phyloP scores from a whole-genome alignment of 64 coral and sea anemone species.

The Stichodactyla helianthus region DNA sequence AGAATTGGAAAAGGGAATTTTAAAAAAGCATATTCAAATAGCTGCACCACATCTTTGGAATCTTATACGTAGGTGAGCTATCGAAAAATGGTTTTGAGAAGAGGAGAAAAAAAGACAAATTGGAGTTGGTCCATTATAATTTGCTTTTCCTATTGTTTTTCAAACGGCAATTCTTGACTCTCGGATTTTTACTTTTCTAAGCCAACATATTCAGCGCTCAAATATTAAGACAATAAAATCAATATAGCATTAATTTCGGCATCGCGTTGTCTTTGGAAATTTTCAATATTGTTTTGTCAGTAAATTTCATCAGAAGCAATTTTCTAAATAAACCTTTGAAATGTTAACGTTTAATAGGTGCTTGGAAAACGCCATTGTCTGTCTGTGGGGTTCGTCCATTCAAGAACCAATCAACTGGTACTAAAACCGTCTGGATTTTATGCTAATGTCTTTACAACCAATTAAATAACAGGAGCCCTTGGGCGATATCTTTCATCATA shows the following conservation, averaged over 20 bases:
- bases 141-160: not conserved
- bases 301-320: not conserved
- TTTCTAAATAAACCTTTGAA: not conserved
- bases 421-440: not conserved
- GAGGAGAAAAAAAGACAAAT: not conserved
- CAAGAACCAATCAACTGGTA: not conserved
- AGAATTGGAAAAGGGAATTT: too few species aligned
- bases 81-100: not conserved
- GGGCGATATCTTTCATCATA: not conserved
- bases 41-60: too few species aligned
- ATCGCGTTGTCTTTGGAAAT: conserved; percentile 2
- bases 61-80: not conserved
- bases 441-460: not conserved
- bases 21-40: too few species aligned
- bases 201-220: not conserved
- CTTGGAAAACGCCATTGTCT: not conserved
- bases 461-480: not conserved
- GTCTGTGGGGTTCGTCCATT: not conserved
- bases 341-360: not conserved
- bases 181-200: not conserved
- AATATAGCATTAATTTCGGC: not conserved
- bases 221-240: not conserved
- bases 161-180: too few species aligned
- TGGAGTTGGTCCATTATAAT: too few species aligned
- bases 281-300: not conserved